Conservation (phyloP, 2,888 invertebrate species). For the Himalopsyche japonica region DNA sequence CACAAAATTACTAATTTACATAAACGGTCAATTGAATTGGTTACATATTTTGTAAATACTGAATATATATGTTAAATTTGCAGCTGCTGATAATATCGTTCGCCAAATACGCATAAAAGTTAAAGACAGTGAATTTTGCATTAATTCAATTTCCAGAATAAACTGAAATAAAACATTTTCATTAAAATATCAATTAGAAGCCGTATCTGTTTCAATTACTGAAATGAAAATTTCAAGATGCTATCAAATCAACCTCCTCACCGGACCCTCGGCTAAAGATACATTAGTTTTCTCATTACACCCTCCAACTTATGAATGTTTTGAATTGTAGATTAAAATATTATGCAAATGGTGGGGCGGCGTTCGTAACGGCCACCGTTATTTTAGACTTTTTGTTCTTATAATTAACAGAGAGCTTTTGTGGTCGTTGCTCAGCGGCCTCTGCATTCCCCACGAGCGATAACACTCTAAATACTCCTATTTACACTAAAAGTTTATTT, state of each 20-base stretch:
- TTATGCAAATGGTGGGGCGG: constrained; percentile 34
- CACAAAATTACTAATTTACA: no score
- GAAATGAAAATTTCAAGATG: constrained; percentile 14
- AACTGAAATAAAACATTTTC: constrained; percentile 1
- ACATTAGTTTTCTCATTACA: neutral
- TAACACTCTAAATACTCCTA: neutral
- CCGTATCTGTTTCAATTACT: constrained; percentile 23
- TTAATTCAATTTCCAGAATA: neutral
- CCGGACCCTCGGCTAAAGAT: neutral
- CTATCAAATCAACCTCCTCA: constrained; percentile 10
- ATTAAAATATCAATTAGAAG: constrained; percentile 23
- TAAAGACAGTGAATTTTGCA: neutral
- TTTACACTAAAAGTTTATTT: neutral
- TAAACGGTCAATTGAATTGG: no score
- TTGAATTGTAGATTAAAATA: constrained; percentile 39
- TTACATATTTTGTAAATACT: no score
- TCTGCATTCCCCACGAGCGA: constrained; percentile 7
- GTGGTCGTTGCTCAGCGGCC: constrained; percentile 14
- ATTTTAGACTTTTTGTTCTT: constrained; percentile 29
- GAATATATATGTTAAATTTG: no score
- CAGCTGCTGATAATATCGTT: no score
- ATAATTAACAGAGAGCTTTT: constrained; percentile 35
- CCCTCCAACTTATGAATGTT: constrained; percentile 21
- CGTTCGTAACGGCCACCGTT: constrained; percentile 19
- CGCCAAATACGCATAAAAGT: no score